These are phyloP conservation scores for Caenorhabditis japonica DNA, from an alignment of 2,888 invertebrate species.

Conservation along the genomic window DNA sequence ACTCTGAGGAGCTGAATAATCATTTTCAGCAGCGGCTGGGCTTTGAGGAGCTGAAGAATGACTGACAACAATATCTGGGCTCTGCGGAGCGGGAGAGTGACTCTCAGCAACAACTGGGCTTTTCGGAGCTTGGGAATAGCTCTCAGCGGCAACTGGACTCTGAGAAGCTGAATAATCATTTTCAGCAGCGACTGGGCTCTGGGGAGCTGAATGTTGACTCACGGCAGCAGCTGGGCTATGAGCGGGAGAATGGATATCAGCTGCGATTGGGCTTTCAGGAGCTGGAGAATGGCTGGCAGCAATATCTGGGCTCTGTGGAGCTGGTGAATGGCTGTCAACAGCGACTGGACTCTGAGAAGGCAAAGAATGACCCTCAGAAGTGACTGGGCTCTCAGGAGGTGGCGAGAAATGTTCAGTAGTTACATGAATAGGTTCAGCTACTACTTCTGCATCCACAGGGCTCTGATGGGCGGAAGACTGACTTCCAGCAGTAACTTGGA, in stretches of 20 bases:
- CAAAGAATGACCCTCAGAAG: constrained; percentile 10
- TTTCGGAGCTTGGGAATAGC: not conserved
- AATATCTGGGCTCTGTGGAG: too few relatives aligned
- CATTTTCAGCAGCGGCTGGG: not conserved
- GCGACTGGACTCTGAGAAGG: too few relatives aligned
- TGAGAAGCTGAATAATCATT: not conserved
- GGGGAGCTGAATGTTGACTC: not conserved
- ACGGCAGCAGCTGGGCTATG: not conserved
- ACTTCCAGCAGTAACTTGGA: too few relatives aligned
- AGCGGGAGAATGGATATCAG: not conserved
- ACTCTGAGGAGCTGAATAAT: not conserved
- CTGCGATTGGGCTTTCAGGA: too few relatives aligned
- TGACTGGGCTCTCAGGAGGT: constrained; percentile 1
- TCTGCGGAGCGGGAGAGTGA: constrained; percentile 2
- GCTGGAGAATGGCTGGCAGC: too few relatives aligned
- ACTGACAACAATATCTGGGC: constrained; percentile 9
- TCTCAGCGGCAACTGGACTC: constrained; percentile 6
- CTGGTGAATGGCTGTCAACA: too few relatives aligned
- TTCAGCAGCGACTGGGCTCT: not conserved
- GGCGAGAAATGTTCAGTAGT: too few relatives aligned
- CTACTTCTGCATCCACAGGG: too few relatives aligned
- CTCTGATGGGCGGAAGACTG: too few relatives aligned
- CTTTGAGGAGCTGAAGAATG: not conserved
- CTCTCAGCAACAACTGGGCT: constrained; percentile 1
- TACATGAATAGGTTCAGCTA: too few relatives aligned